Base-by-base conservation (phyloP, 2,113 vertebrate species). In the Eubucco bourcierii region DNA sequence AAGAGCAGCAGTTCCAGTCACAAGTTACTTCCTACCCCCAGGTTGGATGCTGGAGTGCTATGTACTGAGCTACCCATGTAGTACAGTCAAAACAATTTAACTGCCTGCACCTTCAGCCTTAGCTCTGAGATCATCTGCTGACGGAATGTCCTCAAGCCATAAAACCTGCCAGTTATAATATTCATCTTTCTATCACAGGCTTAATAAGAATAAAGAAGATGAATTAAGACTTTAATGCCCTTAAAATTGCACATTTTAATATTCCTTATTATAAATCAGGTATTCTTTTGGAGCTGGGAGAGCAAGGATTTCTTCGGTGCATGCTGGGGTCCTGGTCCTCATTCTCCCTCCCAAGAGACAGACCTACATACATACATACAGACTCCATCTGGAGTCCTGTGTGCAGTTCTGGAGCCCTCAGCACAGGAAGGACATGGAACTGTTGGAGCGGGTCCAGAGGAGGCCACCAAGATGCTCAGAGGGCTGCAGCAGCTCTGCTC, bases 221-320 rank as follows among this genome's bases (percentile, higher is more conserved):
- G 1, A 94, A 64, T 89, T 92, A 83, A 83, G 13, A 87, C 71
- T 74, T 89, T 74, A 87, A 80, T 87, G 56, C 2, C 67, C 39
- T 63, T 90, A 91, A 87, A 91, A 83, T 72, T 37, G 29, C 33
- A 67, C 87, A 60, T 86, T 87, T 77, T 80, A 93, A 75, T 74
- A n/a, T 7, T 83, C 8, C 47, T 76, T 11, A 46, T 77, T 63
- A 86, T 77, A 93, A 60, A 67, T 39, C 7, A 71, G 19, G 8
- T 47, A 78, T 75, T 90, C 13, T 80, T 83, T 44, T 41, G 73
- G 37, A 87, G 17, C 9, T 50, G 15, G 11, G 46, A 61, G 21
- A 73, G 7, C 0, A 0, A 61, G 20, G 39, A 59, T 55, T 81
- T 72, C 59, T 88, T 84, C 59, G 59, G 44, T 73, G 34, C 31